Conservation (phyloP, 2,888 invertebrate species). For the Macrophya annulata region DNA sequence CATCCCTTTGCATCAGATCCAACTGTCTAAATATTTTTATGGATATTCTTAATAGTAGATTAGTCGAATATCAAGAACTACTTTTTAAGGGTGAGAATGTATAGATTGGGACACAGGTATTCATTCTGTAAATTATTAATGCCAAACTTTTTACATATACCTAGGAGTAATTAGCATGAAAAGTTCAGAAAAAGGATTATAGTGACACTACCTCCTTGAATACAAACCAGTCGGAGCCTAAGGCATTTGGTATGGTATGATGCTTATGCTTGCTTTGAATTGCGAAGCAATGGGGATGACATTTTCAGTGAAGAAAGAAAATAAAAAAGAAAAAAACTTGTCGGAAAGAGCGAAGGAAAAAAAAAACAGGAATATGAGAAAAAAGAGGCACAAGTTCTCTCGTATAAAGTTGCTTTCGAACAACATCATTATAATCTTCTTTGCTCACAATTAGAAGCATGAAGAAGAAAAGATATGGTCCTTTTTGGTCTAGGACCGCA, state of each 20-base stretch:
- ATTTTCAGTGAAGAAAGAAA: neutral
- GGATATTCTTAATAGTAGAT: no score
- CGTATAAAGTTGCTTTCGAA: constrained; percentile 20
- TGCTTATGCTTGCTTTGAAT: neutral
- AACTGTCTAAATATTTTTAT: no score
- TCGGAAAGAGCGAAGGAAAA: neutral
- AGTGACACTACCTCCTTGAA: neutral
- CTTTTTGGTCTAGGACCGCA: constrained; percentile 15
- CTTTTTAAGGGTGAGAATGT: no score
- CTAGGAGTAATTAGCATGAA: neutral
- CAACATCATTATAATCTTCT: constrained; percentile 36
- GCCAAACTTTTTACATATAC: neutral
- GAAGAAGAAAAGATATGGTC: neutral
- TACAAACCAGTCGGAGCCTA: neutral
- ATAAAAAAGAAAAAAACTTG: neutral
- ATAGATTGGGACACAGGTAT: no score
- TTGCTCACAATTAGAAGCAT: neutral
- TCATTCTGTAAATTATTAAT: neutral
- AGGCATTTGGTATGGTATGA: neutral
- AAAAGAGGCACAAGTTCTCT: constrained; percentile 7
- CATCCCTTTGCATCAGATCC: no score
- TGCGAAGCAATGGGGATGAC: neutral
- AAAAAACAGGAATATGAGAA: neutral
- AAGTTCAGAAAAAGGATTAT: neutral
- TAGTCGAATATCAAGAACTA: no score